phyloP scores from a whole-genome alignment of 2,888 invertebrate genomes.

The Meloe dianella region DNA sequence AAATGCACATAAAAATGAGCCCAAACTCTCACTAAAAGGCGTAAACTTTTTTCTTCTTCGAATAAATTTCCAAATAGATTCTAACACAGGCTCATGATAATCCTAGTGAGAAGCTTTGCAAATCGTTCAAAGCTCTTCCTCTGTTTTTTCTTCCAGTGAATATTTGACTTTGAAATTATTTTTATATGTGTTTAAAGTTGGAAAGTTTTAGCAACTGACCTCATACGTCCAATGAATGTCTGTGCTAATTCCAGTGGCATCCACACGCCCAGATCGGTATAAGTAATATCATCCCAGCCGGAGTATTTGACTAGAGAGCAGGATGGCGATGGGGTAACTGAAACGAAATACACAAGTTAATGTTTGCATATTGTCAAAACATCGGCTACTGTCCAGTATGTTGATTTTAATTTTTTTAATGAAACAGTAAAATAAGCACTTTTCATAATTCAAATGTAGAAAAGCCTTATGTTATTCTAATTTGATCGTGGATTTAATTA shows the following conservation, averaged over 20 bases:
- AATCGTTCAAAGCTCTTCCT: neutral
- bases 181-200: neutral
- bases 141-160: neutral
- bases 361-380: constrained; percentile 39
- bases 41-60: constrained; percentile 1
- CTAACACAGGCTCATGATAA: neutral
- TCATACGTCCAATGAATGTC: constrained; percentile 61
- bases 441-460: neutral
- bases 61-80: constrained; percentile 15
- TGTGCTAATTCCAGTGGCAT: constrained; percentile 61
- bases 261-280: constrained; percentile 60
- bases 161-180: constrained; percentile 9
- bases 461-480: neutral
- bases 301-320: constrained; percentile 61
- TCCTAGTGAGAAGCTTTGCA: constrained; percentile 14
- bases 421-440: constrained; percentile 21
- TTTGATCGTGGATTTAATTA: constrained; percentile 1
- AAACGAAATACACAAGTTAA: constrained; percentile 47
- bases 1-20: constrained; percentile 17
- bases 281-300: constrained; percentile 59
- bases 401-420: constrained; percentile 41
- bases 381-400: constrained; percentile 10
- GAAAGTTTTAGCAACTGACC: constrained; percentile 51
- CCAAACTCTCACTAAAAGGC: neutral
- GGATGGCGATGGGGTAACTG: constrained; percentile 60